Conservation (phyloP, 2,113 vertebrate genomes). For the Calonectris borealis region DNA sequence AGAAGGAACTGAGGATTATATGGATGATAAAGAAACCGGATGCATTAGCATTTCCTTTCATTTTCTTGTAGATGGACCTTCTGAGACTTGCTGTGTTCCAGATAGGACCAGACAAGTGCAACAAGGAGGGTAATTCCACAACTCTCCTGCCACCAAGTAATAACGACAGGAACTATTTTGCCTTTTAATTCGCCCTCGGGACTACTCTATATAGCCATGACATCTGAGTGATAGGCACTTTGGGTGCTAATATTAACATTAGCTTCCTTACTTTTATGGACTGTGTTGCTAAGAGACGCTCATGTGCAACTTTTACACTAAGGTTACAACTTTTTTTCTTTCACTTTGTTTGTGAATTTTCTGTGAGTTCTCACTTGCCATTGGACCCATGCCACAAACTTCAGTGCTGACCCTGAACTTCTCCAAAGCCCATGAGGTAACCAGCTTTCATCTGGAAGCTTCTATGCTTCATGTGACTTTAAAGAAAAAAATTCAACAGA, state of each 20-base stretch:
- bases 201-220: background rate
- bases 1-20: background rate
- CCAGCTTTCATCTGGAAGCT: background rate
- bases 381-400: background rate
- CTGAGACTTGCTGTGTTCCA: background rate
- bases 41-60: background rate
- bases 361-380: background rate
- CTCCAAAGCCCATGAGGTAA: background rate
- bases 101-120: accelerated
- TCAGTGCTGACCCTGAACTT: background rate
- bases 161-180: background rate
- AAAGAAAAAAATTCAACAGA: background rate
- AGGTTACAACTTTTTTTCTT: background rate
- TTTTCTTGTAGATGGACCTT: background rate
- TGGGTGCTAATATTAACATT: background rate
- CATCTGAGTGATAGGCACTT: background rate
- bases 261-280: background rate
- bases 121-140: background rate
- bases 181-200: background rate
- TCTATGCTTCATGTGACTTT: background rate
- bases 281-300: background rate
- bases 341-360: background rate
- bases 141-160: background rate
- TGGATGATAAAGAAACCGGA: background rate
- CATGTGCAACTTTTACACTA: background rate